Evolutionary conservation across 2,113 vertebrate species (phyloP).

Genomic region (Tapirus terrestris): DNA sequence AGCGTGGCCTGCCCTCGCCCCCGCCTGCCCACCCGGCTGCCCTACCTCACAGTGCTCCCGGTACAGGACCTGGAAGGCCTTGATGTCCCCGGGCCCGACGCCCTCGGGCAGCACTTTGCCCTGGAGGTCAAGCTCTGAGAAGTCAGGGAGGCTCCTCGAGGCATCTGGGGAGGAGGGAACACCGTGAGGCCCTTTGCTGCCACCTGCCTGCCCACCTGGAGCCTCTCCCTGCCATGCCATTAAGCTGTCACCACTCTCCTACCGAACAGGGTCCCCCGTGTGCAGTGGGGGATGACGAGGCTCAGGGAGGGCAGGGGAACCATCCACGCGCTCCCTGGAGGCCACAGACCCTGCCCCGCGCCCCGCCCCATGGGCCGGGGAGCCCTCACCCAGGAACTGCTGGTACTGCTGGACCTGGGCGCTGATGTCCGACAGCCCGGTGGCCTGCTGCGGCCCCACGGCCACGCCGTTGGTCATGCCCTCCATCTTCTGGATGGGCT

Average conservation of each 20-base stretch:
- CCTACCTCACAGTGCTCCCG: conserved; percentile 95
- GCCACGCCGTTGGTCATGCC: conserved; percentile 92
- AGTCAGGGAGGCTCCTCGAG: conserved; percentile 90
- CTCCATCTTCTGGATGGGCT: conserved; percentile 92
- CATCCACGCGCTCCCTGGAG: background rate
- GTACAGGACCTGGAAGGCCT: conserved; percentile 93
- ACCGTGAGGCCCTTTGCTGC: background rate
- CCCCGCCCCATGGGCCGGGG: background rate
- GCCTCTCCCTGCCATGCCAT: background rate
- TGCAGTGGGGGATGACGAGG: background rate
- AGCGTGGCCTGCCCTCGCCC: background rate
- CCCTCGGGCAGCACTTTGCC: conserved; percentile 90
- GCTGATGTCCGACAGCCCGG: conserved; percentile 91
- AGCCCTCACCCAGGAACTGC: conserved; percentile 92
- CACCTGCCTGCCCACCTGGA: too few species aligned
- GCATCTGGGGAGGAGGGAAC: conserved; percentile 84
- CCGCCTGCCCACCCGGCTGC: accelerated
- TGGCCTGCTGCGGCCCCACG: conserved; percentile 85
- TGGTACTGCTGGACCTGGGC: conserved; percentile 96
- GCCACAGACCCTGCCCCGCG: background rate
- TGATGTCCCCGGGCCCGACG: conserved; percentile 89
- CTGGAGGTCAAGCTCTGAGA: conserved; percentile 90
- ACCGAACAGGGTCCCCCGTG: background rate
- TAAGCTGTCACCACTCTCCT: background rate
- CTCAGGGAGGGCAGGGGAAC: background rate